These are phyloP conservation scores for Toxostoma redivivum DNA, from an alignment of 2,113 vertebrate species.

Conservation along the genomic window DNA sequence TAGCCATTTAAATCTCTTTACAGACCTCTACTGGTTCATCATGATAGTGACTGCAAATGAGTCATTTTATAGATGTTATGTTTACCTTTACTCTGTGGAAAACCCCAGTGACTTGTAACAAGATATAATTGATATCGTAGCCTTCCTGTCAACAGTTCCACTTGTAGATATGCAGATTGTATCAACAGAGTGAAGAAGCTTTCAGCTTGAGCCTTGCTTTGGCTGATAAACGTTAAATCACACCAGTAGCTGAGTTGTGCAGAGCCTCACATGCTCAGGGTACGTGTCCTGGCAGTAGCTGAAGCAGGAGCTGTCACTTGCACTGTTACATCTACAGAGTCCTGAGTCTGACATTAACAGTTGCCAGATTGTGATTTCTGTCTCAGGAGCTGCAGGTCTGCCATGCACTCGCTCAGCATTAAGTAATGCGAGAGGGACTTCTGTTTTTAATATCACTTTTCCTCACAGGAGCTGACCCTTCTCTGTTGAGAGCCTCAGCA, in stretches of 20 bases:
- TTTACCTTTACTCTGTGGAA: background rate
- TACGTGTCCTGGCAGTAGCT: background rate
- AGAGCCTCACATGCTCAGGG: background rate
- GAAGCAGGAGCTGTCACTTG: slow-evolving; percentile 4
- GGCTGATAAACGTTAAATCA: background rate
- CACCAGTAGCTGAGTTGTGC: background rate
- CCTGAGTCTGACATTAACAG: background rate
- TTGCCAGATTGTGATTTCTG: background rate
- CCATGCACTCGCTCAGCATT: background rate
- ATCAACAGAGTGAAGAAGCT: background rate
- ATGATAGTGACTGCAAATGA: background rate
- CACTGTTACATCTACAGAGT: background rate
- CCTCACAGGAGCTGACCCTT: slow-evolving; percentile 50
- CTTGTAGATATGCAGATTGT: background rate
- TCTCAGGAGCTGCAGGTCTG: background rate
- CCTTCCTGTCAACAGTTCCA: background rate
- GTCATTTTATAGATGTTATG: background rate
- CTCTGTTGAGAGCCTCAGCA: slow-evolving; percentile 35
- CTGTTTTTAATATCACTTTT: slow-evolving; percentile 44
- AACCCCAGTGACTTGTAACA: background rate
- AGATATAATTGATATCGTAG: background rate
- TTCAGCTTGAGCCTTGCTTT: background rate
- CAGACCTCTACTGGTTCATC: background rate
- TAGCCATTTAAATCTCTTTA: background rate
- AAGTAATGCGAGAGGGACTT: background rate